Evolutionary conservation across 2,888 invertebrate species (phyloP), one percentile per base, ranked within the genome.

Genomic region (Ypsolopha scabrella): DNA sequence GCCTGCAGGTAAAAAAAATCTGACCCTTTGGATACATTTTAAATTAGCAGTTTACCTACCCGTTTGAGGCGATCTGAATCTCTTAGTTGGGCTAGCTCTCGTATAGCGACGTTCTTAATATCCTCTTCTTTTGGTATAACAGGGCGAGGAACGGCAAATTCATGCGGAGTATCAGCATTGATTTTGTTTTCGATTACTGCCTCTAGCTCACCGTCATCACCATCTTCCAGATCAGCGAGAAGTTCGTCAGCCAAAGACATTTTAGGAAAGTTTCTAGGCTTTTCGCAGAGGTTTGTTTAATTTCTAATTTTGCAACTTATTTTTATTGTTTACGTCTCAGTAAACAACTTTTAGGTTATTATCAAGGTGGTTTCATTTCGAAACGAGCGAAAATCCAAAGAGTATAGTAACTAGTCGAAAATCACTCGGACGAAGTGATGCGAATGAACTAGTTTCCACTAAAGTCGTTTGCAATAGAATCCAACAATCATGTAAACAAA

Each of bases 221-320:
- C 95, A 69, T 96, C 97, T 80, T 99, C 99, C 57, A 99, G 90
- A 90, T 99, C 99, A 33, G 99, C 99, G 52, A 99, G 85, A 57
- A 99, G 86, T 85, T 99, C 99, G 70, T 99, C 99, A 0, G 99
- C 99, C 59, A 99, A 83, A 68, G 99, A 99, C 99, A 99, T 99
- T 62, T 54, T 70, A 4, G 24, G 24, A 24, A 35, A 43, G 37
- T 4, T 13, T 4, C 24, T 13, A 14, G 24, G 4, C 9, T 43
- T 11, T 11, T 41, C 41, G 13, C 41, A 41, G 41, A 24, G 24
- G 24, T 24, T 24, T 2, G 24, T 24, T 24, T 24, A 24, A 24
- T 24, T 24, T 24, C 4, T 4, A 24, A 4, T 24, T 24, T 24
- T n/a, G n/a, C 8, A 37, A 38, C 6, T 38, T 38, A 38, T 38